Percentiles rank a stretch among this genome's conserved stretches.
Conservation (phyloP, 2,888 invertebrate species). For the Callyntrura sp. region DNA sequence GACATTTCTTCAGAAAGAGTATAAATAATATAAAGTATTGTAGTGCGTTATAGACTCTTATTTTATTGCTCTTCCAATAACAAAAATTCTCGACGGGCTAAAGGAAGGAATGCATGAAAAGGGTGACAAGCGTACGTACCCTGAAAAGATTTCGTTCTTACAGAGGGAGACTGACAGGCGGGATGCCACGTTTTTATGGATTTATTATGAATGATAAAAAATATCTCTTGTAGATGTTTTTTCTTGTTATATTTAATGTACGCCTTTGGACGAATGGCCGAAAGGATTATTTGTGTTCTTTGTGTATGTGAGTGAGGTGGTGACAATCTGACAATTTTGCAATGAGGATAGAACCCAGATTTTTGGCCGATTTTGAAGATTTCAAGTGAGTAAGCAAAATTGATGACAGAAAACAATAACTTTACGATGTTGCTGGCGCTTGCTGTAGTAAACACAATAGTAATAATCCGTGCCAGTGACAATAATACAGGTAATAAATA, state of each 20-base stretch:
- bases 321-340: constrained; percentile 40
- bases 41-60: not conserved
- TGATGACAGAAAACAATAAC: constrained; percentile 3
- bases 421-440: constrained; percentile 3
- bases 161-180: constrained; percentile 18
- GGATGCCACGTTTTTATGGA: constrained; percentile 30
- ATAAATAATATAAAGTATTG: not conserved
- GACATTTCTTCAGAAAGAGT: constrained; percentile 11
- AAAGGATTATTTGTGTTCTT: not conserved
- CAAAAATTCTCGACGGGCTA: constrained; percentile 42
- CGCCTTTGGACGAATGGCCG: too few relatives aligned
- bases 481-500: too few relatives aligned
- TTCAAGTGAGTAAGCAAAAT: not conserved
- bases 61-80: constrained; percentile 59
- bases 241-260: not conserved
- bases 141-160: constrained; percentile 59
- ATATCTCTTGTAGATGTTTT: constrained; percentile 23
- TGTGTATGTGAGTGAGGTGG: not conserved
- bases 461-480: too few relatives aligned
- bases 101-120: constrained; percentile 52
- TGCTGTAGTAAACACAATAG: not conserved
- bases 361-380: constrained; percentile 41
- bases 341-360: not conserved
- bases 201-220: constrained; percentile 49
- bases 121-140: constrained; percentile 64